Evolutionary conservation across 2,797 vertebrate genomes (phyloP).

Genomic region (Lacerta agilis): DNA sequence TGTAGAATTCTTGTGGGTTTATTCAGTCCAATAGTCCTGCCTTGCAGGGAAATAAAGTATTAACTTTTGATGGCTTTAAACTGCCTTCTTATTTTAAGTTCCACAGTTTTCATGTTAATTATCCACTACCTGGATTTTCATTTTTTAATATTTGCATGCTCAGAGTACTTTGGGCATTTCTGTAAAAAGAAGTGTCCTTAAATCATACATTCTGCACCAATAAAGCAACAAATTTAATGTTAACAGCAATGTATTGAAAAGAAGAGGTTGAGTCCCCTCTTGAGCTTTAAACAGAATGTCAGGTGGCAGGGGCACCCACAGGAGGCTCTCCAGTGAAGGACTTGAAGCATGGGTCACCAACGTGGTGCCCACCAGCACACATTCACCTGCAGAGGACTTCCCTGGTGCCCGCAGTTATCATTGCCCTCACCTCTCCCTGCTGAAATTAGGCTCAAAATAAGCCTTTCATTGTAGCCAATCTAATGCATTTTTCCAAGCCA

Average conservation of each 20-base stretch:
- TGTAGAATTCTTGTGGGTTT: neutral
- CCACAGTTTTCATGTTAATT: neutral
- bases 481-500: too few species aligned
- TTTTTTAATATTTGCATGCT: neutral
- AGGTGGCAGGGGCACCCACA: too few species aligned
- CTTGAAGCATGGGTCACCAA: too few species aligned
- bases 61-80: neutral
- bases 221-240: neutral
- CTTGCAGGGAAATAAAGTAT: neutral
- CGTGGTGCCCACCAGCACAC: too few species aligned
- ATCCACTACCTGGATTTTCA: neutral
- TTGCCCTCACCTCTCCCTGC: too few species aligned
- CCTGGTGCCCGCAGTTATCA: too few species aligned
- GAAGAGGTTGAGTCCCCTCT: neutral
- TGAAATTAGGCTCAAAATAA: too few species aligned
- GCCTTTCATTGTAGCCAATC: too few species aligned
- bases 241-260: neutral
- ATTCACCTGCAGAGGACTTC: too few species aligned
- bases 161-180: neutral
- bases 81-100: neutral
- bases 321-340: too few species aligned
- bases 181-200: neutral
- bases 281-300: neutral
- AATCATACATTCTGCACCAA: neutral
- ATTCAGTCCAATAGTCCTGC: rapidly evolving